Percentiles rank a stretch among this genome's conserved stretches.
phyloP scores from a whole-genome alignment of 2,888 invertebrate species.

The Ditylenchus weischeri region DNA sequence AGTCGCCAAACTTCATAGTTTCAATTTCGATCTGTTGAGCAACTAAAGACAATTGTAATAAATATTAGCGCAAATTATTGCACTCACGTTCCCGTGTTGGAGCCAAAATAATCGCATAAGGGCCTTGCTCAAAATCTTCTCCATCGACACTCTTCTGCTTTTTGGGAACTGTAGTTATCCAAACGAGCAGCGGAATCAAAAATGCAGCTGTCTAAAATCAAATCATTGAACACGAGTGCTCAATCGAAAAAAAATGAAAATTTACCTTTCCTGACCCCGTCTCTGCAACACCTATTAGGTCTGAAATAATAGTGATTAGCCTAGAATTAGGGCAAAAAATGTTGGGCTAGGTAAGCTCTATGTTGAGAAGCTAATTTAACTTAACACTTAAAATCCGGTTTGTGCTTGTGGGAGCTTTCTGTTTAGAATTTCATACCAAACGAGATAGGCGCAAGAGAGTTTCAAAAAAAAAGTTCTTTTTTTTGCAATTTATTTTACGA shows the following conservation, averaged over 20 bases:
- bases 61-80: no score
- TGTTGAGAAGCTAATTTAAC: no score
- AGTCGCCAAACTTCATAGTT: slow-evolving; percentile 91
- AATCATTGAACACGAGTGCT: no score
- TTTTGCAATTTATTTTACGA: no score
- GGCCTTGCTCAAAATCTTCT: slow-evolving; percentile 66
- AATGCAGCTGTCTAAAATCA: slow-evolving; percentile 71
- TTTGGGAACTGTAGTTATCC: slow-evolving; percentile 97
- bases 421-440: no score
- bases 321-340: no score
- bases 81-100: slow-evolving; percentile 81
- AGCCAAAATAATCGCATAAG: slow-evolving; percentile 96
- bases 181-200: slow-evolving; percentile 88
- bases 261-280: slow-evolving; percentile 97
- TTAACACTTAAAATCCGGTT: no score
- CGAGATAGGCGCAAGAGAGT: no score
- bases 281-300: slow-evolving; percentile 98
- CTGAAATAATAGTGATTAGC: slow-evolving; percentile 45
- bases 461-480: no score
- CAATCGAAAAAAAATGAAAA: no score
- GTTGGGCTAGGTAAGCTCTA: no score
- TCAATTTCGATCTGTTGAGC: slow-evolving; percentile 99
- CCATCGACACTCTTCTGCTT: slow-evolving; percentile 68
- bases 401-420: no score
- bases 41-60: slow-evolving; percentile 60